Percentiles rank a stretch among this genome's conserved stretches.
phyloP scores from a whole-genome alignment of 2,113 vertebrate species.

The Numida meleagris region DNA sequence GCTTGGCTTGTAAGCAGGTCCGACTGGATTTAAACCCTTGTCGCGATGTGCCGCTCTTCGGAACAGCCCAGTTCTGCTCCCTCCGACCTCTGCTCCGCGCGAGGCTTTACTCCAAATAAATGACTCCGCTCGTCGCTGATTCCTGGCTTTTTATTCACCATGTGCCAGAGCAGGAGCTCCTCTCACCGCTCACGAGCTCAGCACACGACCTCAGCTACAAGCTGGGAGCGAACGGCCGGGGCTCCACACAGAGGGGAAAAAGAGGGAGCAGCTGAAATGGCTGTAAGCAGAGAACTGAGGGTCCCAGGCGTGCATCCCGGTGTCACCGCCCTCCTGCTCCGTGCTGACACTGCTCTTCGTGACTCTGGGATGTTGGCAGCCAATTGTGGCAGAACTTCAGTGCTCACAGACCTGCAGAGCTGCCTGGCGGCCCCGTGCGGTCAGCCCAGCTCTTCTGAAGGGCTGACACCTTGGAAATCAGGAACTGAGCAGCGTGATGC shows the following conservation, averaged over 20 bases:
- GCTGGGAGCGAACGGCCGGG: background rate
- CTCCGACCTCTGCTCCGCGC: background rate
- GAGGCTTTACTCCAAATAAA: background rate
- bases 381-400: rapidly evolving
- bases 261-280: background rate
- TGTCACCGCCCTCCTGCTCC: background rate
- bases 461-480: background rate
- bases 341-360: rapidly evolving
- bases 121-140: background rate
- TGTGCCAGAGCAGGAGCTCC: background rate
- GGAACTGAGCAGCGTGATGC: background rate
- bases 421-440: rapidly evolving
- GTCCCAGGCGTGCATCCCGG: rapidly evolving
- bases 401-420: background rate
- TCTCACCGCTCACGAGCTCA: background rate
- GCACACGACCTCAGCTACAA: background rate
- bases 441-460: background rate
- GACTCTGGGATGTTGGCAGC: background rate
- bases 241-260: background rate
- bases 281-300: rapidly evolving
- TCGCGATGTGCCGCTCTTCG: rapidly evolving
- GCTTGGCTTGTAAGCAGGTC: background rate
- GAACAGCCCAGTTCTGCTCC: background rate
- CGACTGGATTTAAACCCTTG: background rate
- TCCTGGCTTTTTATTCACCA: background rate